Conservation (phyloP, 1,140 invertebrate species). For the Penaeus japonicus region DNA sequence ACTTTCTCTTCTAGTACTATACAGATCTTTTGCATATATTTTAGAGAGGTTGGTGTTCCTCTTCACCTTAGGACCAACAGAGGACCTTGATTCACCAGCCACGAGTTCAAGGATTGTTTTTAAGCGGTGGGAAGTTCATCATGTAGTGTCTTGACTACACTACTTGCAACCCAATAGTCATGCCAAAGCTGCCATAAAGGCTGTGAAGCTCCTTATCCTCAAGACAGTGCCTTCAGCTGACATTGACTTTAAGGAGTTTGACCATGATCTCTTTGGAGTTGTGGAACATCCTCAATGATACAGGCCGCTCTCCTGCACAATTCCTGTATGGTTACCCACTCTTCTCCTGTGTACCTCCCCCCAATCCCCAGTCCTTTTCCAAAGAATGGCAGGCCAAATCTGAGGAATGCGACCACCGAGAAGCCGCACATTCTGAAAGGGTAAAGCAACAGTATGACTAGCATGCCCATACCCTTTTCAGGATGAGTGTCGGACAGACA, state of each 20-base stretch:
- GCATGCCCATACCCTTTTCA: too few relatives aligned
- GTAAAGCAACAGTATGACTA: not conserved
- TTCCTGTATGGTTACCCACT: not conserved
- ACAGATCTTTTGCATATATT: not conserved
- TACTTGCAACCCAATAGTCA: not conserved
- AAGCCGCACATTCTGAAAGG: not conserved
- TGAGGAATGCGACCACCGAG: too few relatives aligned
- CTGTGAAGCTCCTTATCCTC: not conserved
- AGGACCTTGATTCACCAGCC: too few relatives aligned
- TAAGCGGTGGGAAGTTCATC: not conserved
- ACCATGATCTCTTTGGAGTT: not conserved
- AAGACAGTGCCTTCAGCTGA: not conserved
- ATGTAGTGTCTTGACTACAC: not conserved
- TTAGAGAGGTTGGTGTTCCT: not conserved
- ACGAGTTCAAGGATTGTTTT: not conserved
- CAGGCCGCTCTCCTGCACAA: not conserved
- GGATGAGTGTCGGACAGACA: too few relatives aligned
- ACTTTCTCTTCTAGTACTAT: not conserved
- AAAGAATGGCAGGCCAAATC: too few relatives aligned
- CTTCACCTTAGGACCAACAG: not conserved
- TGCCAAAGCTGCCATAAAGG: not conserved
- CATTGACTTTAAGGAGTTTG: not conserved
- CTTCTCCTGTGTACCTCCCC: too few relatives aligned
- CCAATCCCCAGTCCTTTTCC: too few relatives aligned
- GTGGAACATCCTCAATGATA: not conserved